Conservation (phyloP, 2,888 invertebrate genomes). For the Tachina fera region DNA sequence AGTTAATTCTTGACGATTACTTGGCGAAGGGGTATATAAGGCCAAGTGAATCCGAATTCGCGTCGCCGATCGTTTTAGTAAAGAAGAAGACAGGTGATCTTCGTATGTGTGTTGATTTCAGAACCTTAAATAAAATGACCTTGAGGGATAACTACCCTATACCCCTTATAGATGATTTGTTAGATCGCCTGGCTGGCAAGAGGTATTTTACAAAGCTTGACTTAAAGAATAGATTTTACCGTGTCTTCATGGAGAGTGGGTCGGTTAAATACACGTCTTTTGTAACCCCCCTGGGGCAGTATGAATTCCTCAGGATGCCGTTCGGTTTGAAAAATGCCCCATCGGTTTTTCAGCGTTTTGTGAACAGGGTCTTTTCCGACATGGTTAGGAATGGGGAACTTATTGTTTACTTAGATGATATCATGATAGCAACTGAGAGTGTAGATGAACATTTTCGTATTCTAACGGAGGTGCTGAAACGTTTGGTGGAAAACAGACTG, state of each 20-base stretch:
- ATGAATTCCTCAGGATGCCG: too few species aligned
- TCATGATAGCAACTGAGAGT: conserved; percentile 42
- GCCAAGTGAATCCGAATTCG: not conserved
- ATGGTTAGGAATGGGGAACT: not conserved
- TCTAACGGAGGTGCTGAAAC: conserved; percentile 45
- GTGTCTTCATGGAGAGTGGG: conserved; percentile 35
- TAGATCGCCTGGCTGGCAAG: conserved; percentile 35
- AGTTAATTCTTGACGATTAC: conserved; percentile 42
- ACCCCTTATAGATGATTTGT: conserved; percentile 53
- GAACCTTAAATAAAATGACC: conserved; percentile 43
- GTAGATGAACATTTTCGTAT: conserved; percentile 49
- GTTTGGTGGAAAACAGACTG: conserved; percentile 27
- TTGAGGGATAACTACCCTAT: conserved; percentile 49
- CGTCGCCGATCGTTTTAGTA: conserved; percentile 3
- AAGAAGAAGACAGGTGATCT: conserved; percentile 46
- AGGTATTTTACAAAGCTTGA: conserved; percentile 56
- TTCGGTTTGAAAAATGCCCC: too few species aligned
- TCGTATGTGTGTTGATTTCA: not conserved
- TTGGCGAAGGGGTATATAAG: conserved; percentile 19
- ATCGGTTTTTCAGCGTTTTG: too few species aligned
- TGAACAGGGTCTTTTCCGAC: too few species aligned
- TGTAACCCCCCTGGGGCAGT: too few species aligned
- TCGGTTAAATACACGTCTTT: too few species aligned
- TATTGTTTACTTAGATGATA: conserved; percentile 45
- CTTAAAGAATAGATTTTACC: conserved; percentile 49